These are phyloP conservation scores for Pilophorus perplexus DNA, from an alignment of 2,888 invertebrate genomes.

Conservation along the genomic window DNA sequence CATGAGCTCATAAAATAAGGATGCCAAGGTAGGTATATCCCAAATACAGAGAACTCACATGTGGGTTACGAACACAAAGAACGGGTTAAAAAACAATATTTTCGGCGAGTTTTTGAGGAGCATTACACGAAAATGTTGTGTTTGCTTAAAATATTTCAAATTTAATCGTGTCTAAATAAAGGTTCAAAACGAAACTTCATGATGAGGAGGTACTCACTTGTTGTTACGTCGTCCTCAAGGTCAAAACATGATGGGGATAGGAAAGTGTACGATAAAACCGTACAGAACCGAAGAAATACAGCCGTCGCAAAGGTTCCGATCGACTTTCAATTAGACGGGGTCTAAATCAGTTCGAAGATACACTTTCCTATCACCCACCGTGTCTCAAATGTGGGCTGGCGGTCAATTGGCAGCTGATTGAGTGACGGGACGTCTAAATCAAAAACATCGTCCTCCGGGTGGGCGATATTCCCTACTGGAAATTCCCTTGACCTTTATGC, in stretches of 20 bases:
- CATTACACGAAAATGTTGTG: no score
- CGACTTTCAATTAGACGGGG: neutral
- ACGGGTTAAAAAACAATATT: no score
- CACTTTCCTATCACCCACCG: slow-evolving; percentile 33
- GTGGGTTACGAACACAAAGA: no score
- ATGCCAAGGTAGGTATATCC: no score
- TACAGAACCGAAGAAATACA: neutral
- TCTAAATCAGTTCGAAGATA: slow-evolving; percentile 6
- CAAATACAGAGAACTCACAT: no score
- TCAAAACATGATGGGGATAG: slow-evolving; percentile 28
- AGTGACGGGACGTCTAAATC: slow-evolving; percentile 42
- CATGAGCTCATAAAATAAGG: no score
- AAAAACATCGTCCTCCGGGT: slow-evolving; percentile 44
- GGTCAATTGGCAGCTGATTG: slow-evolving; percentile 42
- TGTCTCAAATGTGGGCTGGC: slow-evolving; percentile 16
- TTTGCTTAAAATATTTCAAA: no score
- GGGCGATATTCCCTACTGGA: slow-evolving; percentile 15
- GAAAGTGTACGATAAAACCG: slow-evolving; percentile 13
- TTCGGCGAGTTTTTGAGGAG: no score
- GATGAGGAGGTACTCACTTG: no score
- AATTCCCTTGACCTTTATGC: slow-evolving; percentile 8
- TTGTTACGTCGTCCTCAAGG: no score
- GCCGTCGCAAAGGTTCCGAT: neutral
- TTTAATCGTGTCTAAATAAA: no score
- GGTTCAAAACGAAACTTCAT: no score